A percentile compares a stretch with the other conserved stretches of the same genome.
Evolutionary conservation across 2,797 vertebrate species (phyloP).

Genomic region (Clamator glandarius): DNA sequence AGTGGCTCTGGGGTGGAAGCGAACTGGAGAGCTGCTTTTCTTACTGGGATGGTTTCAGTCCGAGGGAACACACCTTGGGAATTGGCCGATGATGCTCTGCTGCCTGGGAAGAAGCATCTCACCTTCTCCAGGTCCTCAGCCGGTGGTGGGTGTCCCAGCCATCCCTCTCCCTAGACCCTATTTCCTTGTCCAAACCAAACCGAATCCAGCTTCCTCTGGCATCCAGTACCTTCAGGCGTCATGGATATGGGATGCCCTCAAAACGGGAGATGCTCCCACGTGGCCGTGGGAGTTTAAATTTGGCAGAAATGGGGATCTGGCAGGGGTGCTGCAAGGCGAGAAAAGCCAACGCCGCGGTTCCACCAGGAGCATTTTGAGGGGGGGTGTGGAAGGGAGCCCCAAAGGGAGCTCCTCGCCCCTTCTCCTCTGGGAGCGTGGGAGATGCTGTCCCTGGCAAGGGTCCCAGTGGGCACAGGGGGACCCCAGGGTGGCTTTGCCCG

Average conservation of each 20-base stretch:
- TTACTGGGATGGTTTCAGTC: background rate
- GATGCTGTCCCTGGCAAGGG: background rate
- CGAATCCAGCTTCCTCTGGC: background rate
- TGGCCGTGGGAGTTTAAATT: rapidly evolving
- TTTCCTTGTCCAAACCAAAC: background rate
- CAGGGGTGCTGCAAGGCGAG: background rate
- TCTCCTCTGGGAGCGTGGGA: background rate
- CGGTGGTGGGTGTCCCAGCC: background rate
- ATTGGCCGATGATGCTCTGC: background rate
- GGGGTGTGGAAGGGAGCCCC: background rate
- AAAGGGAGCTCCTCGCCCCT: background rate
- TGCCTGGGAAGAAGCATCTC: background rate
- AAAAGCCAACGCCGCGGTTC: rapidly evolving
- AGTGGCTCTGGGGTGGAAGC: background rate
- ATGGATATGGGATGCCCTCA: background rate
- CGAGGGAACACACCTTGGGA: background rate
- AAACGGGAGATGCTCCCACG: rapidly evolving
- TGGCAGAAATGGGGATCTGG: background rate
- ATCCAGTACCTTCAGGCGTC: rapidly evolving
- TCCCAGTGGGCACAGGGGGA: background rate
- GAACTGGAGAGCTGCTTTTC: background rate
- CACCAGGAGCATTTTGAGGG: background rate
- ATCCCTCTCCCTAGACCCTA: background rate
- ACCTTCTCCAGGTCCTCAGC: background rate
- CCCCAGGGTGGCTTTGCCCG: background rate